Evolutionary conservation across 2,797 vertebrate species (phyloP).

Genomic region (Myiotriccus ornatus): DNA sequence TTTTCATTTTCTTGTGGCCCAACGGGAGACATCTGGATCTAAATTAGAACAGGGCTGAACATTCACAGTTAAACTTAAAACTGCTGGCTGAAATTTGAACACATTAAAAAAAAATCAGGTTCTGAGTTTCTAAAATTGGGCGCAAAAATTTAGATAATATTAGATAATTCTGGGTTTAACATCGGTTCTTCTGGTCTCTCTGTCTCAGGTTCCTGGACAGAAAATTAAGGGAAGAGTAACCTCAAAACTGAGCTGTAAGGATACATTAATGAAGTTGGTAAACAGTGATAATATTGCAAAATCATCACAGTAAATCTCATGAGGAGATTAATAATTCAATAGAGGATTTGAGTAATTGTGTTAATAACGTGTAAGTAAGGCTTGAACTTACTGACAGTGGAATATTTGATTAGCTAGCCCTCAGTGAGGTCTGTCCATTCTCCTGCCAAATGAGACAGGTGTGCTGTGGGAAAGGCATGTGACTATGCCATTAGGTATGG

Average conservation of each 20-base stretch:
- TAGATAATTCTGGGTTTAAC: not conserved
- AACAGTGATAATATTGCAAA: not conserved
- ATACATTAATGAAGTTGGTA: not conserved
- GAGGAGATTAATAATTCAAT: not conserved
- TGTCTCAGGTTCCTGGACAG: not conserved
- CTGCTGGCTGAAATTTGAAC: not conserved
- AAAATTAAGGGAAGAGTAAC: not conserved
- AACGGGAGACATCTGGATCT: not conserved
- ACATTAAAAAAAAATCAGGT: not conserved
- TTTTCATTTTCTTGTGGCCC: conserved; percentile 27
- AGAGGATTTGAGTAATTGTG: not conserved
- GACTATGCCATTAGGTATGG: not conserved
- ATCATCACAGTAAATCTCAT: not conserved
- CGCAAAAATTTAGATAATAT: not conserved
- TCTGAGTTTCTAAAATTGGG: not conserved
- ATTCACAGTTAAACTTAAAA: conserved; percentile 37
- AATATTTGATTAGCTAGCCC: not conserved
- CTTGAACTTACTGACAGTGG: not conserved
- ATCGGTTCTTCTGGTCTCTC: not conserved
- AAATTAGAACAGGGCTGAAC: conserved; percentile 20
- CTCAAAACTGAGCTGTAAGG: not conserved
- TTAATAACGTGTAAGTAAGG: not conserved
- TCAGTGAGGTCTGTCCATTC: not conserved
- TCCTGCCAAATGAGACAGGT: not conserved
- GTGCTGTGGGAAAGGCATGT: not conserved